Conservation (phyloP, 2,888 invertebrate species). For the Agonopterix arenella region DNA sequence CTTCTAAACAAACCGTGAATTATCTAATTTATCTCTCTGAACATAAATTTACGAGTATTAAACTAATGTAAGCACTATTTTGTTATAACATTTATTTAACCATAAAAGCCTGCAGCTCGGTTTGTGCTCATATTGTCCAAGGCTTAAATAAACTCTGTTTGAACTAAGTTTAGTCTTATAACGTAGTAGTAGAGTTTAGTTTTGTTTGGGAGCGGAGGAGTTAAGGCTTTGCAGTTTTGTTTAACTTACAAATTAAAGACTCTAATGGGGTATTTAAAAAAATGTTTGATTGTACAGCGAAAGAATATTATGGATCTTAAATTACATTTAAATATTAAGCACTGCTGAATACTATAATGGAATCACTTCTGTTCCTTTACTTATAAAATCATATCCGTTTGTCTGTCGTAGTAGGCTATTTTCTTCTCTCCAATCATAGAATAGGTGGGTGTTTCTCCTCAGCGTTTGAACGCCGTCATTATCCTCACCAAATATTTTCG, state of each 20-base stretch:
- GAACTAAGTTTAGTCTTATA: not conserved
- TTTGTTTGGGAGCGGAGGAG: not conserved
- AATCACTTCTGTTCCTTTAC: too few species aligned
- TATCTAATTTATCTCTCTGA: too few species aligned
- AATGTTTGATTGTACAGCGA: conserved; percentile 21
- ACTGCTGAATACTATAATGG: too few species aligned
- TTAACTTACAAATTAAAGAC: conserved; percentile 24
- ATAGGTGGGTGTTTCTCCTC: too few species aligned
- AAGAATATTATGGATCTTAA: conserved; percentile 14
- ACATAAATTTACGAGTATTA: not conserved
- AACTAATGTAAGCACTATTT: not conserved
- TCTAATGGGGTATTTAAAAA: conserved; percentile 32
- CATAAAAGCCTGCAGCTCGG: not conserved
- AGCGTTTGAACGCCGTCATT: too few species aligned
- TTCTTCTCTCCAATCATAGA: too few species aligned
- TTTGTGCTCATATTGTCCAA: not conserved
- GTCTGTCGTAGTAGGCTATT: too few species aligned
- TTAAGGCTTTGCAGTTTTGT: not conserved
- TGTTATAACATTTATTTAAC: not conserved
- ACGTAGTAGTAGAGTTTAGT: not conserved
- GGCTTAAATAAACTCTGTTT: not conserved
- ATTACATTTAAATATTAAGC: too few species aligned
- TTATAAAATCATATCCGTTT: too few species aligned
- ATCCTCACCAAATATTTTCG: too few species aligned
- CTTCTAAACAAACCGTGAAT: too few species aligned